Conservation (phyloP, 1,140 invertebrate species). For the Aethina tumida region DNA sequence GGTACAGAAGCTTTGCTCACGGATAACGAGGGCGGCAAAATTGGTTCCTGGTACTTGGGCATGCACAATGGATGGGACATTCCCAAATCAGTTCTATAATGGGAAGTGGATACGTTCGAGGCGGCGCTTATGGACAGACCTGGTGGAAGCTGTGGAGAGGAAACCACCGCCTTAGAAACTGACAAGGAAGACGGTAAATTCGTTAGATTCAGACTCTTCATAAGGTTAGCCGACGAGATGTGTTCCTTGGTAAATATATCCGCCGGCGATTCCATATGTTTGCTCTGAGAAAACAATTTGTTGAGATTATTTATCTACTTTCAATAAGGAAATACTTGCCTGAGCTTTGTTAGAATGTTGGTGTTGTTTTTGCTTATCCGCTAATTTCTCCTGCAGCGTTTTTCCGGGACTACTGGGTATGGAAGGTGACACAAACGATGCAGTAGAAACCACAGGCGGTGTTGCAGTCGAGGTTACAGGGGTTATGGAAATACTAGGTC, state of each 20-base stretch:
- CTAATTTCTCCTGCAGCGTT: conserved; percentile 50
- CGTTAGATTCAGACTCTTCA: conserved; percentile 17
- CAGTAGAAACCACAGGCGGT: conserved; percentile 9
- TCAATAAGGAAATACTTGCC: too few relatives aligned
- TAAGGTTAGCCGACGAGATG: conserved; percentile 3
- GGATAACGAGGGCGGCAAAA: conserved; percentile 10
- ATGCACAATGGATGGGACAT: too few relatives aligned
- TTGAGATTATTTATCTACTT: too few relatives aligned
- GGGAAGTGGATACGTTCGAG: not conserved
- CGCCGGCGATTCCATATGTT: conserved; percentile 14
- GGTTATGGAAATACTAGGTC: conserved; percentile 32
- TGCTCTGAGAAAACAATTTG: too few relatives aligned
- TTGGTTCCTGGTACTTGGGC: too few relatives aligned
- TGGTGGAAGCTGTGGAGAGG: not conserved
- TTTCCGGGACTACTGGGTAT: conserved; percentile 42
- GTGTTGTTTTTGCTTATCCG: conserved; percentile 45
- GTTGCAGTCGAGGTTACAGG: conserved; percentile 19
- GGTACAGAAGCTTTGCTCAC: conserved; percentile 14
- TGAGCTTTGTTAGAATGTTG: too few relatives aligned
- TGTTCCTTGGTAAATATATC: conserved; percentile 11
- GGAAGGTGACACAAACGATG: conserved; percentile 10
- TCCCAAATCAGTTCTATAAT: conserved; percentile 3
- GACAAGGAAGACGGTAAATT: conserved; percentile 19
- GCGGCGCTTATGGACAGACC: conserved; percentile 1
- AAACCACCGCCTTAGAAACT: conserved; percentile 10